Evolutionary conservation across 2,113 vertebrate genomes (phyloP), one percentile per base, ranked within the genome.

Genomic region (Donacobius atricapilla): DNA sequence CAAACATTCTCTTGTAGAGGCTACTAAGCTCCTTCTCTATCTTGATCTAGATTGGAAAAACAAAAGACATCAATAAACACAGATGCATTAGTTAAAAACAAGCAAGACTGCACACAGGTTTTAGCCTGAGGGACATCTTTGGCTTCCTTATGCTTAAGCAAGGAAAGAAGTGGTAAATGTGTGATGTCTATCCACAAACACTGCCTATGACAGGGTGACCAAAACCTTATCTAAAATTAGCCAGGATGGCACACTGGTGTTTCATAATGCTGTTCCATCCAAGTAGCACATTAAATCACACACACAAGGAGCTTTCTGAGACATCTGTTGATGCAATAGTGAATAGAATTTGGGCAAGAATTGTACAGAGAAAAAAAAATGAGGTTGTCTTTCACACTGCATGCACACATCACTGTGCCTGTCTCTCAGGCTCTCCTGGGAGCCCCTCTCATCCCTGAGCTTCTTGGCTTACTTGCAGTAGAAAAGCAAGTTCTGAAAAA

Each of bases 1-100:
- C 98, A 94, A 99, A 99, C 98, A 99, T 98, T 87, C 99, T 98
- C 95, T 98, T 99, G 97, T 99, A 99, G 91, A 99, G 96, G 2
- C 98, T 98, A 54, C 96, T 98, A 91, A 99, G 98, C 87, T 99
- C 99, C 92, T 99, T 98, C 92, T 99, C 99, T 37, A 99, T 99
- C 94, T 99, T 99, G 72, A 99, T 99, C 99, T 99, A 97, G 71
- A 98, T 98, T 33, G 51, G 14, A 84, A 92, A 57, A 82, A 17
- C 22, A 94, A 24, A 57, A 96, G 63, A 94, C 42, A 66, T 25
- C 28, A 63, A 65, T 54, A 73, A 91, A 66, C 23, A 33, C 40
- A 75, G 42, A 72, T 3, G 13, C 13, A 51, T 54, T 45, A 21
- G 45, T 30, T 73, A 48, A 71, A 82, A 91, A 44, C 6, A 2